Evolutionary conservation across 2,113 vertebrate species (phyloP).

Genomic region (Arvicanthis niloticus): DNA sequence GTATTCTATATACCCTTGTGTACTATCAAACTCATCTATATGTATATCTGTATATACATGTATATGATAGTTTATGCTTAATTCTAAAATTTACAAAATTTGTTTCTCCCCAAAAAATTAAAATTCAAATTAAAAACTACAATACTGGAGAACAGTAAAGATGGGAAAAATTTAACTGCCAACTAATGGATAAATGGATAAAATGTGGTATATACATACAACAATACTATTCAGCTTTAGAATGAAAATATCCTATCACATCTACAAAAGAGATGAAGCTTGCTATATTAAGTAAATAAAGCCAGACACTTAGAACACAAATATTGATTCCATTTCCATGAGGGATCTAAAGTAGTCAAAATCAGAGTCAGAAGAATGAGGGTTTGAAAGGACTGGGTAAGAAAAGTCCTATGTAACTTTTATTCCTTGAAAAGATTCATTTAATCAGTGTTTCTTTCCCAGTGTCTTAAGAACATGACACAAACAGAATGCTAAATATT

Average conservation of each 20-base stretch:
- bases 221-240: constrained; percentile 19
- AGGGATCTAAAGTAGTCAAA: not conserved
- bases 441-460: constrained; percentile 28
- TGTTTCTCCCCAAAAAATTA: not conserved
- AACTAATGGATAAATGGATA: not conserved
- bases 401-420: not conserved
- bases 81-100: constrained; percentile 41
- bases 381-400: not conserved
- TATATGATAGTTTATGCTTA: not conserved
- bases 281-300: constrained; percentile 51
- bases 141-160: not conserved
- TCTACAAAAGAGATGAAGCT: not conserved
- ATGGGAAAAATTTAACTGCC: not conserved
- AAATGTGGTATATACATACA: not conserved
- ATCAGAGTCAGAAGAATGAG: not conserved
- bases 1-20: not conserved
- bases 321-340: not conserved
- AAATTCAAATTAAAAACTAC: constrained; percentile 34
- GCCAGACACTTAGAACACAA: constrained; percentile 24
- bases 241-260: constrained; percentile 1
- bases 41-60: not conserved
- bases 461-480: constrained; percentile 40
- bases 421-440: constrained; percentile 21
- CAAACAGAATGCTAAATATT: constrained; percentile 46
- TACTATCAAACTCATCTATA: constrained; percentile 4